A percentile compares a stretch with the other conserved stretches of the same genome.
These are phyloP conservation scores for Halocaridina rubra DNA, from an alignment of 2,888 invertebrate genomes.

Conservation along the genomic window DNA sequence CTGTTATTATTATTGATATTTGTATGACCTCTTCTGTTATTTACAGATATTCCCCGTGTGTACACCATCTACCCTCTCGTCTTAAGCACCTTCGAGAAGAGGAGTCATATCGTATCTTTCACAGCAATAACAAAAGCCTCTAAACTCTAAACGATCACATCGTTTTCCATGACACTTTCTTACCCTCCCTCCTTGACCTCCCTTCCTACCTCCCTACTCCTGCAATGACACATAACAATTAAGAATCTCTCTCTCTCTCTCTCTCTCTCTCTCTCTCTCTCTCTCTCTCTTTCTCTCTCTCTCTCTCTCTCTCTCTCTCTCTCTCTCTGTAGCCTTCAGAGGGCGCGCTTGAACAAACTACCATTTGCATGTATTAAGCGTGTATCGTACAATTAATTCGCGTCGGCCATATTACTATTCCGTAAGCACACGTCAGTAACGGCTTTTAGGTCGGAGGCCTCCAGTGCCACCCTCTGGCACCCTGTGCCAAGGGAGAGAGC, in stretches of 20 bases:
- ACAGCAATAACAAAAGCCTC: not conserved
- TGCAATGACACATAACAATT: not conserved
- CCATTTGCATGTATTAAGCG: conserved; percentile 57
- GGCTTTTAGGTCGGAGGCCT: conserved; percentile 39
- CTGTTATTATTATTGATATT: too few species aligned
- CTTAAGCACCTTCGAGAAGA: not conserved
- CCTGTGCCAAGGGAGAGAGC: conserved; percentile 52
- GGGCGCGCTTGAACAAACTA: conserved; percentile 50
- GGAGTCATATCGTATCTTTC: too few species aligned
- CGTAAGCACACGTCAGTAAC: conserved; percentile 53
- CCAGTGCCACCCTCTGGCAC: conserved; percentile 49
- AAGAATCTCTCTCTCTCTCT: not conserved
- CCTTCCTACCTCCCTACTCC: not conserved
- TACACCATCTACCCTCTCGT: too few species aligned
- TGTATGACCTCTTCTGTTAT: too few species aligned
- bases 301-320: not conserved
- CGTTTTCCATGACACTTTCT: conserved; percentile 48
- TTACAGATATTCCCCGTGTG: not conserved
- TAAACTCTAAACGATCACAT: conserved; percentile 30
- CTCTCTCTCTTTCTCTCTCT: not conserved
- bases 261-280: not conserved
- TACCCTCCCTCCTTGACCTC: conserved; percentile 13
- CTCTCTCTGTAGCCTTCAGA: conserved; percentile 32
- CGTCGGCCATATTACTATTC: conserved; percentile 55
- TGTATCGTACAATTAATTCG: conserved; percentile 58